A percentile compares a stretch with the other conserved stretches of the same genome.
Conservation (phyloP, 2,113 vertebrate genomes). For the Ciconia stormi region DNA sequence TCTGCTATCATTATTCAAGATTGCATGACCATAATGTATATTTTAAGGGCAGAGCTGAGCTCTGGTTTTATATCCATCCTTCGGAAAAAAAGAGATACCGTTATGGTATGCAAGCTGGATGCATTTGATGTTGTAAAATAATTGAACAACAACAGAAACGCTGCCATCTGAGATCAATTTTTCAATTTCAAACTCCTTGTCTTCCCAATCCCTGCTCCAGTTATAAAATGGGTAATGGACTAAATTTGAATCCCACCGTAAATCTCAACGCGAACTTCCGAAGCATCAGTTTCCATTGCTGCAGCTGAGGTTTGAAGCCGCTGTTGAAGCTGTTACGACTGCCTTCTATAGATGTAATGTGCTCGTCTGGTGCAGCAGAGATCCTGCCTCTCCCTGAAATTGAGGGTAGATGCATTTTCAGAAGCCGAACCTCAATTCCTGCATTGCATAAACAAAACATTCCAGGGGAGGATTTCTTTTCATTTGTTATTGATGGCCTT, state of each 20-base stretch:
- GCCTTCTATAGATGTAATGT: accelerated
- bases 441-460: not conserved
- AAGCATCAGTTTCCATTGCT: not conserved
- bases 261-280: accelerated
- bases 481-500: not conserved
- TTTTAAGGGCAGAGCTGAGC: not conserved
- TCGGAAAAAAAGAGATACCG: not conserved
- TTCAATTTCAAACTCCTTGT: not conserved
- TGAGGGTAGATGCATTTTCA: not conserved
- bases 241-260: not conserved
- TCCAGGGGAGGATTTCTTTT: not conserved
- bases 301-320: not conserved
- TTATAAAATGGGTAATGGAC: not conserved
- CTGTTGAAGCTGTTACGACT: not conserved
- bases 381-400: not conserved
- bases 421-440: not conserved
- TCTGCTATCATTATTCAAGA: not conserved
- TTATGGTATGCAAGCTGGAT: not conserved
- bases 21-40: not conserved
- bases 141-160: not conserved
- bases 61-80: not conserved
- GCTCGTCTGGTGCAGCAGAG: not conserved
- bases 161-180: not conserved
- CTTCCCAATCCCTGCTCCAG: not conserved
- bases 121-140: not conserved